Evolutionary conservation across 1,140 invertebrate species (phyloP).

Genomic region (Portunus trituberculatus): DNA sequence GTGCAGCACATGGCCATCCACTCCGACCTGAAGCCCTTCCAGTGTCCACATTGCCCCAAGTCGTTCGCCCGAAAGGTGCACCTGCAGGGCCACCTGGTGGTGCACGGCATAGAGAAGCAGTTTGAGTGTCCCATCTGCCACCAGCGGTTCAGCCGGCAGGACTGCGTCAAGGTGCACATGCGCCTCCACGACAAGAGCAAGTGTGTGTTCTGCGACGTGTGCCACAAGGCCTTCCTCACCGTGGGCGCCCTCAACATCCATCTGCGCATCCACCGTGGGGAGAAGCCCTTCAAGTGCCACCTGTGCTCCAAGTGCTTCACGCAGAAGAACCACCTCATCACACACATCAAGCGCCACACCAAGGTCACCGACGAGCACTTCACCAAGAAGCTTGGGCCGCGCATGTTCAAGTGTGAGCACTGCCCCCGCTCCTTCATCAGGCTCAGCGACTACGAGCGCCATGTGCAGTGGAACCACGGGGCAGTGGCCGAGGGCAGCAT

Average conservation of each 20-base stretch:
- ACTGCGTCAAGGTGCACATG: constrained; percentile 78
- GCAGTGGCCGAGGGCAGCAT: constrained; percentile 75
- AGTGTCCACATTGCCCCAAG: constrained; percentile 77
- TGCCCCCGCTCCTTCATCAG: constrained; percentile 76
- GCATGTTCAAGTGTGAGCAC: constrained; percentile 77
- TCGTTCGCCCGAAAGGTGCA: constrained; percentile 77
- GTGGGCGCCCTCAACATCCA: constrained; percentile 77
- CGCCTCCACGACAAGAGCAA: constrained; percentile 77
- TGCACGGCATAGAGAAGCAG: constrained; percentile 77
- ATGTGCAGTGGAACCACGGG: constrained; percentile 77
- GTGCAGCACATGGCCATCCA: constrained; percentile 77
- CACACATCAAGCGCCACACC: constrained; percentile 77
- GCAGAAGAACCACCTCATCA: constrained; percentile 77
- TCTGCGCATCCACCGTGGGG: constrained; percentile 77
- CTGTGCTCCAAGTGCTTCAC: constrained; percentile 77
- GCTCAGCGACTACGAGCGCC: constrained; percentile 76
- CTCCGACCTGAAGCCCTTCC: constrained; percentile 76
- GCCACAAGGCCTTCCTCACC: constrained; percentile 77
- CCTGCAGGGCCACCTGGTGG: constrained; percentile 75
- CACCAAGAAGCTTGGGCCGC: constrained; percentile 76
- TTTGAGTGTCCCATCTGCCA: constrained; percentile 77
- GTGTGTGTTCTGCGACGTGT: constrained; percentile 77
- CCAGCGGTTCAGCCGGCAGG: constrained; percentile 76
- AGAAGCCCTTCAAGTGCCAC: constrained; percentile 78
- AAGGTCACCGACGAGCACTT: constrained; percentile 76